A percentile compares a stretch with the other conserved stretches of the same genome.
Conservation (phyloP, 2,113 vertebrate species). For the Riparia riparia region DNA sequence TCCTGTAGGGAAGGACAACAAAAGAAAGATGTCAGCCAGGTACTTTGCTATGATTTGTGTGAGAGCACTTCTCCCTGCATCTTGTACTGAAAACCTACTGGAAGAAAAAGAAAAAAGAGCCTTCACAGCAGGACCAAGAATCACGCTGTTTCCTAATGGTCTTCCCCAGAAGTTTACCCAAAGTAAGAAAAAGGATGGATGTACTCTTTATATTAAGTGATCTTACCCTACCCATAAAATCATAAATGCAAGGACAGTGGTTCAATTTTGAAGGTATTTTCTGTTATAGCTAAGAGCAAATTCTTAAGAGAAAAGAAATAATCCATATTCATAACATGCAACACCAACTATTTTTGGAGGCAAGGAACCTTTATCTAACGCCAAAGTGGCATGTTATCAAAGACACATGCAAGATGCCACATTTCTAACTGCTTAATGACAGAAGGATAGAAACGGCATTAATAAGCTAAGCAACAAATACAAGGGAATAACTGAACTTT, state of each 20-base stretch:
- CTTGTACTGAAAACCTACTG: not conserved
- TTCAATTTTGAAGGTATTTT: not conserved
- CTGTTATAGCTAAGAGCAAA: not conserved
- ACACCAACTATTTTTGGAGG: not conserved
- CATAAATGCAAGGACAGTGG: rapidly evolving
- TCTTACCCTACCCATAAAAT: not conserved
- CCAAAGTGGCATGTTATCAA: not conserved
- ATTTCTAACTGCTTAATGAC: not conserved
- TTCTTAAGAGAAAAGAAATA: not conserved
- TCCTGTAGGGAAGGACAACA: not conserved
- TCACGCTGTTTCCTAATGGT: not conserved
- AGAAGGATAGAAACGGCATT: not conserved
- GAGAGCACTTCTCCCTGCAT: not conserved
- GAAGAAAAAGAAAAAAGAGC: not conserved
- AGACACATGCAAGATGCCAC: not conserved
- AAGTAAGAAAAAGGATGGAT: not conserved
- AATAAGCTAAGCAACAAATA: not conserved
- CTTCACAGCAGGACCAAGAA: not conserved
- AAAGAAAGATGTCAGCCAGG: not conserved
- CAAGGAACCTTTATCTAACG: not conserved
- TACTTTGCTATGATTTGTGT: not conserved
- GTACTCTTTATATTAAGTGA: not conserved
- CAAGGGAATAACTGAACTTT: not conserved
- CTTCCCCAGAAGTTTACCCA: not conserved
- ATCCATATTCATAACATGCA: not conserved